A percentile compares a stretch with the other conserved stretches of the same genome.
phyloP scores from a whole-genome alignment of 2,888 invertebrate species.

The Siphlonurus alternatus region DNA sequence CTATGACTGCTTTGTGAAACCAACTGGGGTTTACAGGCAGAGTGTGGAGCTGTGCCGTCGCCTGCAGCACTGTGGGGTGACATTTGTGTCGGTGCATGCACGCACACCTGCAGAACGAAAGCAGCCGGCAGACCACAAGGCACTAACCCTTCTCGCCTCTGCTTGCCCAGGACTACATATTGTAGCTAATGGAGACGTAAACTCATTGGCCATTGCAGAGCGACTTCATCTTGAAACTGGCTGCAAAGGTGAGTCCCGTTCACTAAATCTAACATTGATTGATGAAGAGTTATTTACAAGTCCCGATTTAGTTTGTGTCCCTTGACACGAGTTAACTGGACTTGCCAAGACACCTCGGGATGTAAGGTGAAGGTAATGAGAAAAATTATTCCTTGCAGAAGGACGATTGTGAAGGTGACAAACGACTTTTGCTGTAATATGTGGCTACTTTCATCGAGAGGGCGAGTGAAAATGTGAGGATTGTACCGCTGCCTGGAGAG shows the following conservation, averaged over 20 bases:
- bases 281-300: too few species aligned
- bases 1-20: too few species aligned
- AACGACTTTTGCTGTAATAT: too few species aligned
- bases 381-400: too few species aligned
- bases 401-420: too few species aligned
- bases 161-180: constrained; percentile 42
- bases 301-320: too few species aligned
- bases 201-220: constrained; percentile 50
- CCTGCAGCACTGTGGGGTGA: constrained; percentile 70
- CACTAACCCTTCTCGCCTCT: background rate
- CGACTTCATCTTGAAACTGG: constrained; percentile 45
- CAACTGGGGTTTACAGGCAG: constrained; percentile 29
- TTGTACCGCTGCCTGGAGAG: too few species aligned
- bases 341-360: too few species aligned
- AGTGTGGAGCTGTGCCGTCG: constrained; percentile 67
- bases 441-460: too few species aligned
- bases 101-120: constrained; percentile 69
- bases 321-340: too few species aligned
- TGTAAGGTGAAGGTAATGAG: too few species aligned
- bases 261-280: background rate
- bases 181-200: constrained; percentile 85
- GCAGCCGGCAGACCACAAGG: constrained; percentile 29
- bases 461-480: too few species aligned
- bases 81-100: constrained; percentile 82
- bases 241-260: constrained; percentile 40